A percentile compares a stretch with the other conserved stretches of the same genome.
Conservation (phyloP, 2,888 invertebrate genomes). For the Tachina lurida region DNA sequence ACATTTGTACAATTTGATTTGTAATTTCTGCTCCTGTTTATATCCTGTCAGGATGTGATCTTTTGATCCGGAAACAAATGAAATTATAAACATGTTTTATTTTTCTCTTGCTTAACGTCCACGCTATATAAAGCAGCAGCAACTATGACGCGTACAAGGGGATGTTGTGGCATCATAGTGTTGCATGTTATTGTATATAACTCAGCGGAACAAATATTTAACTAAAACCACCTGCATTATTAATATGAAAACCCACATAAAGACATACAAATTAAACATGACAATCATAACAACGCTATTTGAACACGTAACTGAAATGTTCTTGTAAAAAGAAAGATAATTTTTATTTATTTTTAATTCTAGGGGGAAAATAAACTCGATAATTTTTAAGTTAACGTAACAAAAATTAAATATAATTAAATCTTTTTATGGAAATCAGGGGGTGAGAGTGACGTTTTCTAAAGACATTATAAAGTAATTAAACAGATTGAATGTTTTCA, state of each 20-base stretch:
- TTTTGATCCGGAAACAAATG: constrained; percentile 82
- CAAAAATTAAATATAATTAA: background rate
- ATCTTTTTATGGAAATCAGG: background rate
- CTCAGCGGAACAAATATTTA: constrained; percentile 71
- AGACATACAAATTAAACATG: constrained; percentile 56
- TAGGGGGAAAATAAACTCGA: constrained; percentile 13
- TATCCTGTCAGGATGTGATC: constrained; percentile 81
- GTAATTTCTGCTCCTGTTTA: constrained; percentile 75
- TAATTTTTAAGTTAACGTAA: constrained; percentile 1
- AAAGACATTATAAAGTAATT: background rate
- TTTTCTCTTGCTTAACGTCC: constrained; percentile 61
- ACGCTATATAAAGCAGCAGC: constrained; percentile 25
- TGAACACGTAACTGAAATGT: constrained; percentile 45
- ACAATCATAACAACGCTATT: constrained; percentile 44
- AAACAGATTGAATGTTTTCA: background rate
- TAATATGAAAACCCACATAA: constrained; percentile 45
- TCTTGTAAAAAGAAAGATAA: background rate
- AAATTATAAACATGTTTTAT: constrained; percentile 74
- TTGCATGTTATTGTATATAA: constrained; percentile 66
- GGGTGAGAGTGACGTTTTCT: background rate
- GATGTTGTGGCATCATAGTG: constrained; percentile 75
- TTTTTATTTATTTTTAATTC: constrained; percentile 36
- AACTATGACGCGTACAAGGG: constrained; percentile 39
- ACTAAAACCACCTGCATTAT: constrained; percentile 77
- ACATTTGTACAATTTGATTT: constrained; percentile 64